phyloP scores from a whole-genome alignment of 2,888 invertebrate genomes.

The Dorcus hopei region DNA sequence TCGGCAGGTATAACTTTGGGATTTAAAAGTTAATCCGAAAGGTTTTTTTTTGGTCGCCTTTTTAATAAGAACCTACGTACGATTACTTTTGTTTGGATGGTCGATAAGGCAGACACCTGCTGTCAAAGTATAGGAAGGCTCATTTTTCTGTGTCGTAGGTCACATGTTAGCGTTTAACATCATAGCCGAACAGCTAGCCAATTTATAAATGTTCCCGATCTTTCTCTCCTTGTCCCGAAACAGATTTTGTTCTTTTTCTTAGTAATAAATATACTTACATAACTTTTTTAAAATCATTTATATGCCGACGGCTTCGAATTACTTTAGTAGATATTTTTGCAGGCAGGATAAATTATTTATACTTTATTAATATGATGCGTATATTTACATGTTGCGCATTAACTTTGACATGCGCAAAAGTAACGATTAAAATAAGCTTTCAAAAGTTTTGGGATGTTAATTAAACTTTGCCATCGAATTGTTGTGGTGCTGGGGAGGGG shows the following conservation, averaged over 20 bases:
- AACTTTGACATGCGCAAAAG: conserved; percentile 40
- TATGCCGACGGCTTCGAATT: too few relatives aligned
- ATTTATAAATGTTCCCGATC: conserved; percentile 30
- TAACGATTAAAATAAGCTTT: conserved; percentile 37
- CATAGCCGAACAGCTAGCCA: conserved; percentile 22
- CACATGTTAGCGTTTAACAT: conserved; percentile 30
- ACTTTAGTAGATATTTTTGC: too few relatives aligned
- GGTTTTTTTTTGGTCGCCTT: neutral
- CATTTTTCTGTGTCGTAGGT: conserved; percentile 36
- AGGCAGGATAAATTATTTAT: too few relatives aligned
- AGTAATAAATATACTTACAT: too few relatives aligned
- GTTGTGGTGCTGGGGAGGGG: neutral
- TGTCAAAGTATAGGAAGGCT: conserved; percentile 31
- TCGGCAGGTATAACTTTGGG: conserved; percentile 25
- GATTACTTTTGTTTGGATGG: conserved; percentile 11
- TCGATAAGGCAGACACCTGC: conserved; percentile 31
- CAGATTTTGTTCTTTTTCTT: too few relatives aligned
- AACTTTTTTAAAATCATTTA: too few relatives aligned
- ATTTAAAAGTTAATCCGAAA: neutral
- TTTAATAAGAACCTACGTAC: conserved; percentile 5
- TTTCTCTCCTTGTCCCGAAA: too few relatives aligned
- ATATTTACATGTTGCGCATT: conserved; percentile 23
- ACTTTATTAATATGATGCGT: neutral
- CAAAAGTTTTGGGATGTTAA: conserved; percentile 20
- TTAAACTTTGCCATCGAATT: conserved; percentile 21